Percentiles rank a stretch among this genome's conserved stretches.
Evolutionary conservation across 2,888 invertebrate species (phyloP).

Genomic region (Bellardia bayeri): DNA sequence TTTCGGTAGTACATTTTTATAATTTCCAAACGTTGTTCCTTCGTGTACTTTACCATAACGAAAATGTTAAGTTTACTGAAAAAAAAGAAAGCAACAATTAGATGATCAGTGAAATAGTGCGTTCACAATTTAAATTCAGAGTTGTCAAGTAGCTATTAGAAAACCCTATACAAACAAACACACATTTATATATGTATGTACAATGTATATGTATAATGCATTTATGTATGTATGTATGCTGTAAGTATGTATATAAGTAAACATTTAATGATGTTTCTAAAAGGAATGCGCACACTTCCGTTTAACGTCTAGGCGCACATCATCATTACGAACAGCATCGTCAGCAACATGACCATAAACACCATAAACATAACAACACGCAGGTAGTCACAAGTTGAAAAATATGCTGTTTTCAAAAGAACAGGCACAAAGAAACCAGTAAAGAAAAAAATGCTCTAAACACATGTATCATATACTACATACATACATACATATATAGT

Average conservation of each 20-base stretch:
- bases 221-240: background rate
- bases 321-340: conserved; percentile 54
- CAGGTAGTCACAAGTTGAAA: conserved; percentile 66
- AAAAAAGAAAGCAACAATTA: too few species aligned
- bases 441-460: conserved; percentile 58
- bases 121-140: too few species aligned
- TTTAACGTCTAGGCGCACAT: conserved; percentile 77
- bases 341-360: conserved; percentile 59
- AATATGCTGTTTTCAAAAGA: conserved; percentile 50
- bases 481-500: background rate
- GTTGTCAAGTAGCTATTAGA: too few species aligned
- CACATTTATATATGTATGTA: background rate
- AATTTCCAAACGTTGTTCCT: too few species aligned
- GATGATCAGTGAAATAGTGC: too few species aligned
- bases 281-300: conserved; percentile 78
- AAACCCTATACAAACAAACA: background rate
- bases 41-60: too few species aligned
- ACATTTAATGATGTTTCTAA: conserved; percentile 77
- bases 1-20: too few species aligned
- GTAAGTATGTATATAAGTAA: conserved; percentile 39
- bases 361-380: conserved; percentile 56
- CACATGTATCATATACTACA: background rate
- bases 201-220: background rate
- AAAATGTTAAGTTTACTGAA: too few species aligned
- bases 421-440: conserved; percentile 61